Conservation (phyloP, 2,797 vertebrate genomes). For the Ctenochaetus hawaiiensis region DNA sequence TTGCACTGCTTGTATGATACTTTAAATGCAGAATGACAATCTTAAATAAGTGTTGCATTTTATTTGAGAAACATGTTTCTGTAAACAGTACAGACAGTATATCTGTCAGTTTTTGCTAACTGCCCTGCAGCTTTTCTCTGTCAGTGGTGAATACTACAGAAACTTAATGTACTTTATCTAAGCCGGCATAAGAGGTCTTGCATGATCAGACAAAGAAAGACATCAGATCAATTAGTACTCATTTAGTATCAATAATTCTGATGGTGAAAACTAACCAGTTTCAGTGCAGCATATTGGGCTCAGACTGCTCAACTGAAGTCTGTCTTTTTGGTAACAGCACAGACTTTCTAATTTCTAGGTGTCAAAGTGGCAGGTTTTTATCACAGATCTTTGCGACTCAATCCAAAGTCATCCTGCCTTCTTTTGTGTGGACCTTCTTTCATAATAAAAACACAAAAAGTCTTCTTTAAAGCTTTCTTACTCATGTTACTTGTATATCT, state of each 20-base stretch:
- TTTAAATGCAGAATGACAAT: background rate
- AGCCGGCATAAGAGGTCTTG: conserved; percentile 1
- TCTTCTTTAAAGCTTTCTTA: background rate
- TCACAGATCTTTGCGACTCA: background rate
- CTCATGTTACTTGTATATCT: background rate
- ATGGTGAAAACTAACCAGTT: conserved; percentile 35
- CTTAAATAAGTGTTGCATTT: conserved; percentile 13
- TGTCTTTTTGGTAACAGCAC: conserved; percentile 18
- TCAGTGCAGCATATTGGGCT: conserved; percentile 13
- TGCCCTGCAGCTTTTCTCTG: conserved; percentile 7
- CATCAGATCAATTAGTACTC: conserved; percentile 7
- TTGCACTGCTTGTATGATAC: background rate
- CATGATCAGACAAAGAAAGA: conserved; percentile 4
- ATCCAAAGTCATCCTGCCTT: background rate
- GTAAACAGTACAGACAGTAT: background rate
- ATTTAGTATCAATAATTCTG: conserved; percentile 11
- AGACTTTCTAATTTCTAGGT: conserved; percentile 21
- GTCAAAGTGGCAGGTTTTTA: conserved; percentile 36
- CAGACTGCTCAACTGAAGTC: conserved; percentile 24
- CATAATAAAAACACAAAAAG: background rate
- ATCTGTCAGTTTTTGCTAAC: background rate
- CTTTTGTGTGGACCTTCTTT: background rate
- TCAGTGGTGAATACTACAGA: background rate
- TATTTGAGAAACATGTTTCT: background rate
- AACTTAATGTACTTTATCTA: conserved; percentile 16